A percentile compares a stretch with the other conserved stretches of the same genome.
Conservation (phyloP, 1,140 invertebrate species). For the Apis laboriosa region DNA sequence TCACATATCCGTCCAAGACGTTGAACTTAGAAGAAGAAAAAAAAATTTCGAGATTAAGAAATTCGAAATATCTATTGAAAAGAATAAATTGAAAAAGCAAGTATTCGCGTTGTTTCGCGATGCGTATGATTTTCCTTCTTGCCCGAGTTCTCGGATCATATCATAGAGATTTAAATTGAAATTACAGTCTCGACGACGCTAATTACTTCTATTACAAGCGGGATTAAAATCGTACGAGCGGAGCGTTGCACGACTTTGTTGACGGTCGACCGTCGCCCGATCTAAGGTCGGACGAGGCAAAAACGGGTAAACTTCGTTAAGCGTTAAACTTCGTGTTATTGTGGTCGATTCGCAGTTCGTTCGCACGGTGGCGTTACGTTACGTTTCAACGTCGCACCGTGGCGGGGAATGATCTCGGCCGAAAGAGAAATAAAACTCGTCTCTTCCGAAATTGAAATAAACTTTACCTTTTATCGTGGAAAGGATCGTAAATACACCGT, state of each 20-base stretch:
- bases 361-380: too few species aligned
- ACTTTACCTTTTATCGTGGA: conserved; percentile 20
- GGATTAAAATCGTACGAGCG: conserved; percentile 36
- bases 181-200: conserved; percentile 30
- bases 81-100: too few species aligned
- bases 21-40: too few species aligned
- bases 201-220: conserved; percentile 40
- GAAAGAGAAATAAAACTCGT: not conserved
- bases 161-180: conserved; percentile 29
- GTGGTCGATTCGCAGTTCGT: conserved; percentile 2
- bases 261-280: conserved; percentile 11
- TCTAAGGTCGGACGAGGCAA: conserved; percentile 45
- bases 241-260: conserved; percentile 11
- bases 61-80: not conserved
- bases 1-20: too few species aligned
- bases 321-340: conserved; percentile 27
- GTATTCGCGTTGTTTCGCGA: not conserved
- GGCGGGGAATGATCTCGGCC: not conserved
- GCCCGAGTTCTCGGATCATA: too few species aligned
- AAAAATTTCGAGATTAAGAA: too few species aligned
- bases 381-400: too few species aligned
- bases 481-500: not conserved
- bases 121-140: not conserved
- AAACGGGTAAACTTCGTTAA: conserved; percentile 39
- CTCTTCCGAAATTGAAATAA: not conserved